These are phyloP conservation scores for Alexandromys oeconomus DNA, from an alignment of 2,797 vertebrate species.

Conservation along the genomic window DNA sequence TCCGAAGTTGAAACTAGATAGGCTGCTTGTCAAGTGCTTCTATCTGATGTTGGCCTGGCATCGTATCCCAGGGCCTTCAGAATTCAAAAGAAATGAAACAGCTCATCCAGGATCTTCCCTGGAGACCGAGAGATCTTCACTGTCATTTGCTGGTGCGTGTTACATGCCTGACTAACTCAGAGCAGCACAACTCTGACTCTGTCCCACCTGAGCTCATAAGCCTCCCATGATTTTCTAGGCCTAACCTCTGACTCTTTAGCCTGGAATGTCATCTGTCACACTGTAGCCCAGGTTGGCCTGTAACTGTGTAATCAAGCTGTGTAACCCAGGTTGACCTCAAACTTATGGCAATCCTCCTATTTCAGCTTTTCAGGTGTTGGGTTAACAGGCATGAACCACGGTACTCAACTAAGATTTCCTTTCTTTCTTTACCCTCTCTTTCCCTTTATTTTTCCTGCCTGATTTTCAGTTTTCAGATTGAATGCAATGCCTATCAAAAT, in stretches of 20 bases:
- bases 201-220: neutral
- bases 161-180: neutral
- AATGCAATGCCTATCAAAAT: neutral
- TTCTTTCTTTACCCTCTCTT: neutral
- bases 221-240: neutral
- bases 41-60: neutral
- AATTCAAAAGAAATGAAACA: neutral
- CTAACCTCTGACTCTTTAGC: neutral
- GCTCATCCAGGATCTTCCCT: neutral
- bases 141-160: neutral
- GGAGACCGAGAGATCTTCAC: too few species aligned
- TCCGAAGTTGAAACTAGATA: neutral
- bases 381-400: neutral
- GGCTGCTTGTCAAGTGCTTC: neutral
- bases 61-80: neutral
- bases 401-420: neutral
- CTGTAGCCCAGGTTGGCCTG: neutral
- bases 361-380: neutral
- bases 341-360: neutral
- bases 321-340: neutral
- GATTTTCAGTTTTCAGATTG: neutral
- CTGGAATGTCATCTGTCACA: neutral
- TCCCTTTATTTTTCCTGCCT: neutral
- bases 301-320: neutral
- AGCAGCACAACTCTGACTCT: neutral